Evolutionary conservation across 92 coral and sea anemone species (phyloP).

Genomic region (Bergia sp.): DNA sequence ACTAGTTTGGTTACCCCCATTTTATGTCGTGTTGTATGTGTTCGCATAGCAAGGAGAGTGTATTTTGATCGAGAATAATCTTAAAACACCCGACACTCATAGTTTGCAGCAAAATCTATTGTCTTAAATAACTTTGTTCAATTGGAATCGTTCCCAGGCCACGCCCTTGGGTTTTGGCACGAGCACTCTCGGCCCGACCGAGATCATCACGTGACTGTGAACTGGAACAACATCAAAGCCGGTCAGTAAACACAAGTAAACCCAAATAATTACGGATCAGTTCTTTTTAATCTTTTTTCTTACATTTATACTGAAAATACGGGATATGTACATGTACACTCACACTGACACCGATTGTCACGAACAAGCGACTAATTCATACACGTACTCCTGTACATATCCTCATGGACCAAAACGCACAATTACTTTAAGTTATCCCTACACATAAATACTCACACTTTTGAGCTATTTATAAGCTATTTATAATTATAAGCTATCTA

Average conservation of each 20-base stretch:
- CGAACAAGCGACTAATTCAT: neutral
- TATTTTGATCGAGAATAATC: too few species aligned
- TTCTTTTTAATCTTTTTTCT: neutral
- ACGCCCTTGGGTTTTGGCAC: slow-evolving; percentile 49
- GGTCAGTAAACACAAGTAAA: slow-evolving; percentile 8
- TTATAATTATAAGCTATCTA: too few species aligned
- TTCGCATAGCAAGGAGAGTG: too few species aligned
- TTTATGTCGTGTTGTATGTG: too few species aligned
- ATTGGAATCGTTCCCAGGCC: slow-evolving; percentile 9
- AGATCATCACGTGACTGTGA: slow-evolving; percentile 32
- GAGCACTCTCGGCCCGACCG: slow-evolving; percentile 44
- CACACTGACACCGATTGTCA: neutral
- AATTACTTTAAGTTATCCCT: too few species aligned
- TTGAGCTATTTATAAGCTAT: too few species aligned
- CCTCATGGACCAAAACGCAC: too few species aligned
- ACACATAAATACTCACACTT: too few species aligned
- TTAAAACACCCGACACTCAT: too few species aligned
- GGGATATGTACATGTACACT: neutral
- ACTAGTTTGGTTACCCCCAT: too few species aligned
- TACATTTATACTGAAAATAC: neutral
- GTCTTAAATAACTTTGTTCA: too few species aligned
- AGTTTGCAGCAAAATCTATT: too few species aligned
- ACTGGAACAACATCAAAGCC: slow-evolving; percentile 35
- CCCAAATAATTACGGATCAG: neutral
- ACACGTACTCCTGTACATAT: neutral